A percentile compares a stretch with the other conserved stretches of the same genome.
phyloP scores from a whole-genome alignment of 2,113 vertebrate genomes.

The Podarcis raffonei region DNA sequence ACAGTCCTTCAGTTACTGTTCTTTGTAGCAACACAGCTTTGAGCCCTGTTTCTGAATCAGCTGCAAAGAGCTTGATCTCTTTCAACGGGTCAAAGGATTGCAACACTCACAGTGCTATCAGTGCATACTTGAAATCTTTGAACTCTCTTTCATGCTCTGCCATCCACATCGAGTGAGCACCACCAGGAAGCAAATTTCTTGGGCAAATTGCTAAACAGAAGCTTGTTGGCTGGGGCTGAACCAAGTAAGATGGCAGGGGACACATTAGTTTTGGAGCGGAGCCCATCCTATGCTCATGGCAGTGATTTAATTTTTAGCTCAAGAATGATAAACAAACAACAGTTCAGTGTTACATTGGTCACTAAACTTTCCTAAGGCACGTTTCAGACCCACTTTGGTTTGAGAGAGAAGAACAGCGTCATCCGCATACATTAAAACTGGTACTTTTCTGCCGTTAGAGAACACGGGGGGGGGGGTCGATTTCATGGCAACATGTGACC shows the following conservation, averaged over 20 bases:
- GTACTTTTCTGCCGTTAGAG: too few species aligned
- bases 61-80: constrained; percentile 14
- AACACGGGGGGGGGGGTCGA: too few species aligned
- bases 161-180: not conserved
- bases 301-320: not conserved
- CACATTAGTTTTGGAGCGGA: not conserved
- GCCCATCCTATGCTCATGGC: not conserved
- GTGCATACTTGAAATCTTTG: not conserved
- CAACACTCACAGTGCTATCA: not conserved
- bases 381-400: too few species aligned
- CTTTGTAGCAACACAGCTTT: not conserved
- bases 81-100: not conserved
- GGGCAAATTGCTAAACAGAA: not conserved
- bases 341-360: too few species aligned
- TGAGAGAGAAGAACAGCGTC: too few species aligned
- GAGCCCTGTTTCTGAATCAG: constrained; percentile 1
- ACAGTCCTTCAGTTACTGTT: not conserved
- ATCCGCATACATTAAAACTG: too few species aligned
- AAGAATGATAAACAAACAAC: not conserved
- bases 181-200: not conserved
- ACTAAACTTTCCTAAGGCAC: too few species aligned
- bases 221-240: not conserved
- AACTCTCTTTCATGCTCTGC: constrained; percentile 5
- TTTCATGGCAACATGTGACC: too few species aligned
- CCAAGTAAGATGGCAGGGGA: not conserved